Evolutionary conservation across 1,140 invertebrate species (phyloP).

Genomic region (Drosophila busckii): DNA sequence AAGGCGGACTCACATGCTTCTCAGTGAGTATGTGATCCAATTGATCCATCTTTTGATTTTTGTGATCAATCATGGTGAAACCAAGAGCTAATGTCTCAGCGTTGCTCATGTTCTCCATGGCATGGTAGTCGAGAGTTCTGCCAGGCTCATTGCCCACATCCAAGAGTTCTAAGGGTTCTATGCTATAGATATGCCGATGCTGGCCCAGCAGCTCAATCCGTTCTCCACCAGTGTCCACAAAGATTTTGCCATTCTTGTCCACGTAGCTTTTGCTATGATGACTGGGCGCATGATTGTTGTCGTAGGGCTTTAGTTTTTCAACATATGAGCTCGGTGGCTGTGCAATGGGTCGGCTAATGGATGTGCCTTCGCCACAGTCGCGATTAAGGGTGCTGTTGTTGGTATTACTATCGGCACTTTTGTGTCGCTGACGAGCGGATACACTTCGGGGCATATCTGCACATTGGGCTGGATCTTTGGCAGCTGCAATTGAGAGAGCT

Average conservation of each 20-base stretch:
- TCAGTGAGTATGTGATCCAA: constrained; percentile 44
- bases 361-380: constrained; percentile 41
- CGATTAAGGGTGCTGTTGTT: constrained; percentile 43
- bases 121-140: constrained; percentile 41
- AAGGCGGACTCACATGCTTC: constrained; percentile 59
- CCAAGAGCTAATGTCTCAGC: constrained; percentile 55
- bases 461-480: constrained; percentile 57
- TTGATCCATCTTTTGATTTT: constrained; percentile 31
- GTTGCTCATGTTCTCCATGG: constrained; percentile 56
- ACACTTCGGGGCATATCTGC: constrained; percentile 59
- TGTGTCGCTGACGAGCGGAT: constrained; percentile 51
- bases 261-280: constrained; percentile 50
- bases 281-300: constrained; percentile 9
- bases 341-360: constrained; percentile 44
- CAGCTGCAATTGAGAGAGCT: constrained; percentile 46
- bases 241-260: constrained; percentile 40
- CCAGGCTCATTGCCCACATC: constrained; percentile 31
- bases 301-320: constrained; percentile 46
- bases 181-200: constrained; percentile 46
- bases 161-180: constrained; percentile 46
- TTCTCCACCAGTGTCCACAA: constrained; percentile 21
- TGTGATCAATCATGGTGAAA: constrained; percentile 36
- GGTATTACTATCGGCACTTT: constrained; percentile 52
- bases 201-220: constrained; percentile 18
- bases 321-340: constrained; percentile 56